Evolutionary conservation across 2,888 invertebrate species (phyloP).

Genomic region (Acanthopleura granulata): DNA sequence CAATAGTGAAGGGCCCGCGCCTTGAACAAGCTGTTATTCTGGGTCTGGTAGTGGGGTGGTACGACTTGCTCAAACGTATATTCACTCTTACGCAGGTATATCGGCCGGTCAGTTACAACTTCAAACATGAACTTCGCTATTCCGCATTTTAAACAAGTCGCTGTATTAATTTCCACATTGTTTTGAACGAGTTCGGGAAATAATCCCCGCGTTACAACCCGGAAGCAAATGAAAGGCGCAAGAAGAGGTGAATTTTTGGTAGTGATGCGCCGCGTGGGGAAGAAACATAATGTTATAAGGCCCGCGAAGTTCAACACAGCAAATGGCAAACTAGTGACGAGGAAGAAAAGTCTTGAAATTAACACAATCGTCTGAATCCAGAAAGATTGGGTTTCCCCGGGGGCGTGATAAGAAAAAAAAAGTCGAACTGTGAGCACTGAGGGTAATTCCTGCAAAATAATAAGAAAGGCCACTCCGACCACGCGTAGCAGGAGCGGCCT

Average conservation of each 20-base stretch:
- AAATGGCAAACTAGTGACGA: not conserved
- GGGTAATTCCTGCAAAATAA: too few relatives aligned
- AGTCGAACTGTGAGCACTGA: too few relatives aligned
- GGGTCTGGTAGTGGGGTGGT: not conserved
- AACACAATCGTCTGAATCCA: not conserved
- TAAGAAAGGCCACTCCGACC: too few relatives aligned
- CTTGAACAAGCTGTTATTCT: not conserved
- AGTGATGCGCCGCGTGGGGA: slow-evolving; percentile 8
- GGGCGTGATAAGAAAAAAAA: too few relatives aligned
- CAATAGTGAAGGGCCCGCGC: slow-evolving; percentile 20
- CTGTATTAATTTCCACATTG: slow-evolving; percentile 31
- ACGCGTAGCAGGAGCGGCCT: too few relatives aligned
- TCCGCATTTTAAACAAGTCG: slow-evolving; percentile 35
- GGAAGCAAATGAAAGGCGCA: slow-evolving; percentile 48
- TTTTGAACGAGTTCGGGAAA: slow-evolving; percentile 38
- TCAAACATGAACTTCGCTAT: slow-evolving; percentile 45
- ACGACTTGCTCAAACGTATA: not conserved
- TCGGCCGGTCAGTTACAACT: slow-evolving; percentile 43
- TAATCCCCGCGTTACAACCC: slow-evolving; percentile 46
- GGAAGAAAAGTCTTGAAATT: not conserved
- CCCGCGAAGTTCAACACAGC: slow-evolving; percentile 29
- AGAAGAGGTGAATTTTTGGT: slow-evolving; percentile 43
- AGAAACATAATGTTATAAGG: slow-evolving; percentile 36
- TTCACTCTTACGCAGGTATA: slow-evolving; percentile 18
- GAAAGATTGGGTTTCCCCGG: too few relatives aligned